Evolutionary conservation across 2,113 vertebrate genomes (phyloP).

Genomic region (Thalassarche chlororhynchos): DNA sequence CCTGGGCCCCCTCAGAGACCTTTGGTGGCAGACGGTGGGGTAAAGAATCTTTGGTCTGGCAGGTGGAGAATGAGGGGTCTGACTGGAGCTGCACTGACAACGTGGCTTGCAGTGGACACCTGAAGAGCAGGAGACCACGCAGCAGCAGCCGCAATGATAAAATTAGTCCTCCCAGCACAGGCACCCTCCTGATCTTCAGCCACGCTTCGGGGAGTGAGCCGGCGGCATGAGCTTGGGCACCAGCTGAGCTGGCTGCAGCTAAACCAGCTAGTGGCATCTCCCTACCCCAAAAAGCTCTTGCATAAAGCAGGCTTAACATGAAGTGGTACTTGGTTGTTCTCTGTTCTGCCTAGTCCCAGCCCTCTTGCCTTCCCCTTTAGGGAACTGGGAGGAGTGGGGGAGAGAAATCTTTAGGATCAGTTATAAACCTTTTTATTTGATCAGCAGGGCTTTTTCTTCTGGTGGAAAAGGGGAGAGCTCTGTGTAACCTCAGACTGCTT

Average conservation of each 20-base stretch:
- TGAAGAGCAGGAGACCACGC: background rate
- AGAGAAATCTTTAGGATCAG: background rate
- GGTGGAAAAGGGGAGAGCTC: background rate
- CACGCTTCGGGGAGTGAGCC: background rate
- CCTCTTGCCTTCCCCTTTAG: background rate
- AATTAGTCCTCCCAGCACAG: background rate
- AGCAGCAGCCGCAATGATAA: background rate
- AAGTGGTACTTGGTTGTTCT: background rate
- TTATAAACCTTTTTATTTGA: background rate
- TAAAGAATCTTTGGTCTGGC: background rate
- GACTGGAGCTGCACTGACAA: background rate
- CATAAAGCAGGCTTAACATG: background rate
- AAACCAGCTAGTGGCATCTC: background rate
- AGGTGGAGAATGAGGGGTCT: background rate
- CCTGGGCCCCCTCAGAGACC: background rate
- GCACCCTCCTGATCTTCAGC: background rate
- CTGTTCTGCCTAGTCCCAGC: background rate
- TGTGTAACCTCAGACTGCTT: background rate
- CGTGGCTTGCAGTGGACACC: background rate
- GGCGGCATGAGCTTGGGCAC: rapidly evolving
- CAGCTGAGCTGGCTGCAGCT: background rate
- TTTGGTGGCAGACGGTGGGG: background rate
- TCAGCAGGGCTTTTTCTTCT: background rate
- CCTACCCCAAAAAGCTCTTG: background rate
- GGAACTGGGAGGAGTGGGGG: background rate